Base-by-base conservation (phyloP, 2,113 vertebrate genomes). In the Fregetta grallaria region DNA sequence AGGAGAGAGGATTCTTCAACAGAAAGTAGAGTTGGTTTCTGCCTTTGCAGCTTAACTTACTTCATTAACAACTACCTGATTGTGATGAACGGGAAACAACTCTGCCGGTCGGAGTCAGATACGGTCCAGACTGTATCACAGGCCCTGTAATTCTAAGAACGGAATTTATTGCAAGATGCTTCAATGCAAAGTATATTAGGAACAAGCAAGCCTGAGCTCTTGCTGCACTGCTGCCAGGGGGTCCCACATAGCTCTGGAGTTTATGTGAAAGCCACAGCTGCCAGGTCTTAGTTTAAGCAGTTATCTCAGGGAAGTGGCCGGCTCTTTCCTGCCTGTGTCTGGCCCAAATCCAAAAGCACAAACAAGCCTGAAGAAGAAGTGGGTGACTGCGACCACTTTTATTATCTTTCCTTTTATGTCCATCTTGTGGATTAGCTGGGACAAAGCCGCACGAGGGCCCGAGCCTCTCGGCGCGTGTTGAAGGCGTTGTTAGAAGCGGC, bases 401-500 rank as follows among this genome's bases (percentile, higher is more conserved):
- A 22, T 80, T 78, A 11, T 82, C 18, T 77, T n/a, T 30, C 23
- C 8, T 90, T 94, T 82, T 10, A 3, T 8, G 38, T 52, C 42
- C 20, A 9, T 20, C 26, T 40, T 29, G 26, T 74, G 86, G 65
- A 40, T 78, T 17, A 65, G 27, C 34, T 77, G 0, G 53, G 76
- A 65, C n/a, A n/a, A 38, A 92, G 91, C 70, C 34, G 16, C 47
- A 8, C 0, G 3, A 74, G 66, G 52, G 32, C 42, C 82, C 52
- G 72, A 72, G 58, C 45, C 36, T 40, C 68, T 76, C 1, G 0
- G 7, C 14, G 78, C 1, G 0, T 10, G 52, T 42, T 49, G 55
- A 55, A 76, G 63, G 83, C 59, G 4, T 85, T 84, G 65, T 70
- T 34, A 62, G 94, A 34, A 78, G 49, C 38, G 65, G 56, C 76